These are phyloP conservation scores for Epizoanthus ramosus DNA, from an alignment of 92 coral and sea anemone genomes.

Conservation along the genomic window DNA sequence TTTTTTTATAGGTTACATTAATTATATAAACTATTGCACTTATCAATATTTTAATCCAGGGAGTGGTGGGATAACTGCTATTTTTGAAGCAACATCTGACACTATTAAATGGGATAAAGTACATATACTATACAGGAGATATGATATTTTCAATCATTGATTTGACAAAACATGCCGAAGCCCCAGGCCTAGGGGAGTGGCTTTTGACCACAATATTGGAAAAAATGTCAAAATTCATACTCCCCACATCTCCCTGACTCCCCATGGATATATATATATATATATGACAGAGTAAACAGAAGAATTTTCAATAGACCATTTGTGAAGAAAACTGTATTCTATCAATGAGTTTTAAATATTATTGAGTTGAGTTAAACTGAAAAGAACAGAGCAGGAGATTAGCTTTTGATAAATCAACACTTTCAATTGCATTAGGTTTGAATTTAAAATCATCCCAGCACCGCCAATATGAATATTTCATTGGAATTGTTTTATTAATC, in stretches of 20 bases:
- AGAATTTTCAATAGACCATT: conserved; percentile 8
- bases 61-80: neutral
- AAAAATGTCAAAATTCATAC: conserved; percentile 27
- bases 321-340: conserved; percentile 33
- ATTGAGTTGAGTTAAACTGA: conserved; percentile 16
- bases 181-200: conserved; percentile 1
- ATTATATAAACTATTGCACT: conserved; percentile 15
- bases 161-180: conserved; percentile 8
- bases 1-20: conserved; percentile 31
- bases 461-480: neutral
- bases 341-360: conserved; percentile 10
- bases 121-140: conserved; percentile 17
- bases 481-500: conserved; percentile 31
- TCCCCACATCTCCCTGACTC: conserved; percentile 20
- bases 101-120: conserved; percentile 16
- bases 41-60: conserved; percentile 22
- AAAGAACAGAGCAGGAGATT: conserved; percentile 7
- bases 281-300: neutral
- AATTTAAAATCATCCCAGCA: conserved; percentile 14
- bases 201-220: conserved; percentile 24
- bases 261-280: neutral
- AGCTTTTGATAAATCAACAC: conserved; percentile 12
- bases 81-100: conserved; percentile 8
- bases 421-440: conserved; percentile 4
- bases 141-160: conserved; percentile 3